Base-by-base conservation (phyloP, 2,113 vertebrate genomes). In the Carassius gibelio region DNA sequence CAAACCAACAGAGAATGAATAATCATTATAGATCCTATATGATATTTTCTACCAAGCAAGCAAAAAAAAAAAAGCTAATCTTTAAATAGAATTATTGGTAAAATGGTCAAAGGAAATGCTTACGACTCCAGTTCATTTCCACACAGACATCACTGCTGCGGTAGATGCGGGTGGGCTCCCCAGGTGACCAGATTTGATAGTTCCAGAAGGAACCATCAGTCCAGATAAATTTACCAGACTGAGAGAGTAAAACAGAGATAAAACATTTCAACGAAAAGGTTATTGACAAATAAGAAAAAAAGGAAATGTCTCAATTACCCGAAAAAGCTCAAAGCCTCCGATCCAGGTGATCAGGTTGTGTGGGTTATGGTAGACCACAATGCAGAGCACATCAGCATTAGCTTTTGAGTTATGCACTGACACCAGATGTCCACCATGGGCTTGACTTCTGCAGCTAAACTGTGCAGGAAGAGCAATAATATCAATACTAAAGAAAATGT, bases 61-160 rank as follows among this genome's bases (percentile, higher is more conserved):
- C 42, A 42, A 42, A 7, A 30, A 2, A 30, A 30, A 30, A 30
- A 30, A 30, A 30, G 5, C 36, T 38, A 38, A 38, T 38, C 36
- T 4, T 38, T 48, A 48, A 64, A 64, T 64, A 64, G 23, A 26
- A 13, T 26, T 26, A 26, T 64, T 26, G 23, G 61, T 23, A 64
- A 11, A 21, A 59, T 59, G 55, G 5, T 57, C 1, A 57, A 7
- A 26, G 11, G 11, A 64, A 64, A 15, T 15, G 0, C 48, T 76
- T 76, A 76, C 74, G 14, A 17, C 11, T 55, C 74, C 74, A 76
- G 74, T 76, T 76, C 48, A 55, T 76, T 52, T 76, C 74, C 48
- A 55, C 48, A 2, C 74, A 76, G 50, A 13, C 11, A 3, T 76
- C 74, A 4, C 9, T 26, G 6, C 14, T 0, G 4, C 0, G 19